Conservation (phyloP, 2,113 vertebrate genomes). For the Ailurus styani region DNA sequence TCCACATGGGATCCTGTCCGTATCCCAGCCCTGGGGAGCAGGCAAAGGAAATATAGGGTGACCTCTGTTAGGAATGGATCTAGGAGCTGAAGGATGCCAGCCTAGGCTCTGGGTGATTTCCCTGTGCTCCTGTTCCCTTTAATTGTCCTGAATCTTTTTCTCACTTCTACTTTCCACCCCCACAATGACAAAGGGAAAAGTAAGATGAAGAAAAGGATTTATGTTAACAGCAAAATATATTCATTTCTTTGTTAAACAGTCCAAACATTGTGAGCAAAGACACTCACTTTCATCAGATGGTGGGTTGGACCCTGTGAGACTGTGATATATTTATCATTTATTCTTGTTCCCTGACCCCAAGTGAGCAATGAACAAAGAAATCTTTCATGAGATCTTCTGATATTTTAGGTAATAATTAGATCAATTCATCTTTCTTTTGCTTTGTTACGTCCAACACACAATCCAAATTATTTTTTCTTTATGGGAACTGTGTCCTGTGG, state of each 20-base stretch:
- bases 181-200: background rate
- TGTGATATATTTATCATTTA: background rate
- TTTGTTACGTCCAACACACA: background rate
- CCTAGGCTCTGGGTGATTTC: background rate
- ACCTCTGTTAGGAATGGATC: background rate
- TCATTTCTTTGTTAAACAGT: background rate
- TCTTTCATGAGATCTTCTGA: background rate
- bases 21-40: background rate
- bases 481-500: background rate
- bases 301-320: background rate
- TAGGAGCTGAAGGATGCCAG: background rate
- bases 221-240: background rate
- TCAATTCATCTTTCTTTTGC: background rate
- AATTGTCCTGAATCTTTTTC: background rate
- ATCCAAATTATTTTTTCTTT: background rate
- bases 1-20: constrained; percentile 46
- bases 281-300: background rate
- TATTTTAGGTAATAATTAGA: background rate
- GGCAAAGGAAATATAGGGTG: background rate
- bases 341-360: background rate
- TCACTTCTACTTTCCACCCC: background rate
- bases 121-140: too few relatives aligned
- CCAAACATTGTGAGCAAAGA: background rate
- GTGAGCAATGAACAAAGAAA: background rate
- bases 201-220: background rate